Conservation (phyloP, 2,888 invertebrate genomes). For the Lordiphosa fenestrarum region DNA sequence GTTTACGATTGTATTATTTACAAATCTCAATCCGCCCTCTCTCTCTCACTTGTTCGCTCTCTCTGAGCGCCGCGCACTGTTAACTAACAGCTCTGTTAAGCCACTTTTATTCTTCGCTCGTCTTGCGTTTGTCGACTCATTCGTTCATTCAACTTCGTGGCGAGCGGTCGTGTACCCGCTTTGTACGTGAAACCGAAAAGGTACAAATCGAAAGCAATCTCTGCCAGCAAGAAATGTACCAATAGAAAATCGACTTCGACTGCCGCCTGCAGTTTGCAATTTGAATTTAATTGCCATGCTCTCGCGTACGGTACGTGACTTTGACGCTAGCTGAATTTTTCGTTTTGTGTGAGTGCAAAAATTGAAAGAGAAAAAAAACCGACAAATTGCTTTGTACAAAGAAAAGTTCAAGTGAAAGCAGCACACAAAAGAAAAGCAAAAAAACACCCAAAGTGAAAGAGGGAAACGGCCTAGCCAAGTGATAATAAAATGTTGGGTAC, state of each 20-base stretch:
- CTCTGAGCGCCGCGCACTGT: too few relatives aligned
- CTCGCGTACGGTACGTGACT: conserved; percentile 43
- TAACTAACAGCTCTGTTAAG: too few relatives aligned
- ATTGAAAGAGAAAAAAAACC: conserved; percentile 13
- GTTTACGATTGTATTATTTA: too few relatives aligned
- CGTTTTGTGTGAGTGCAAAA: conserved; percentile 19
- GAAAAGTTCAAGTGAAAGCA: conserved; percentile 54
- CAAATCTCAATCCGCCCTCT: too few relatives aligned
- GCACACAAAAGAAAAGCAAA: conserved; percentile 12
- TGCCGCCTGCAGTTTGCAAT: conserved; percentile 18
- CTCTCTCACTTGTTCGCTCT: too few relatives aligned
- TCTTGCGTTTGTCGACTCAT: too few relatives aligned
- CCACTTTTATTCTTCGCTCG: too few relatives aligned
- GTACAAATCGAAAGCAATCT: conserved; percentile 3
- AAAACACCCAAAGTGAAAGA: conserved; percentile 16
- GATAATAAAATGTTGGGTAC: conserved; percentile 12
- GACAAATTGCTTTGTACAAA: conserved; percentile 21
- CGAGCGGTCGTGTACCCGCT: too few relatives aligned
- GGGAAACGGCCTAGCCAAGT: conserved; percentile 1
- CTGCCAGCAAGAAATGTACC: conserved; percentile 13
- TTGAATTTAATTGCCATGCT: conserved; percentile 41
- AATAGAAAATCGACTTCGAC: conserved; percentile 18
- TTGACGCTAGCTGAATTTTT: conserved; percentile 32
- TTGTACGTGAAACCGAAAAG: conserved; percentile 1
- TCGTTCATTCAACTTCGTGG: too few relatives aligned